A percentile compares a stretch with the other conserved stretches of the same genome.
Conservation (phyloP, 2,888 invertebrate genomes). For the Diarsia dahlii region DNA sequence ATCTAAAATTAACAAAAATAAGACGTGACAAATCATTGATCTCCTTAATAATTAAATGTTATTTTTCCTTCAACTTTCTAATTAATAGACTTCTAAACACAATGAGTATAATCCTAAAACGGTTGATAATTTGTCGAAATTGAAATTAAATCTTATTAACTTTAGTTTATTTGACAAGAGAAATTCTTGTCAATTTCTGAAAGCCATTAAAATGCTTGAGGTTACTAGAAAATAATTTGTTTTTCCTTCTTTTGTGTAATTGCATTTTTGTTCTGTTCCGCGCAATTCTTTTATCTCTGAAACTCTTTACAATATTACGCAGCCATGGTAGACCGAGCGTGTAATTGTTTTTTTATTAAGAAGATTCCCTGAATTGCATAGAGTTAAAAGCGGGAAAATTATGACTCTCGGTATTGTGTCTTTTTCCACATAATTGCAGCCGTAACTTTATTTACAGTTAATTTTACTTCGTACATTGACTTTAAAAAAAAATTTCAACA, state of each 20-base stretch:
- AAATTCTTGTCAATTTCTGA: conserved; percentile 50
- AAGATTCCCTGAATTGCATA: conserved; percentile 7
- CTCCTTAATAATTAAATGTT: conserved; percentile 25
- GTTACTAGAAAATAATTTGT: conserved; percentile 42
- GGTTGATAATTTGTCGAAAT: conserved; percentile 59
- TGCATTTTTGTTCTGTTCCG: conserved; percentile 45
- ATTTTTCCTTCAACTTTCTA: conserved; percentile 37
- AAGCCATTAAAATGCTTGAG: conserved; percentile 52
- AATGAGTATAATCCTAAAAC: conserved; percentile 51
- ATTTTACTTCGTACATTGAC: not conserved
- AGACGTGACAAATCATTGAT: not conserved
- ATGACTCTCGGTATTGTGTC: not conserved
- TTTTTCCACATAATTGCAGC: conserved; percentile 9
- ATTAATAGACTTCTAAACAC: conserved; percentile 49
- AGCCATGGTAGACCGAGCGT: conserved; percentile 20
- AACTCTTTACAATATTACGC: conserved; percentile 38
- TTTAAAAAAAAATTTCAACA: too few species aligned
- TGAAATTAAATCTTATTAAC: conserved; percentile 44
- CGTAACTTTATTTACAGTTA: not conserved
- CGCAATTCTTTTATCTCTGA: conserved; percentile 46
- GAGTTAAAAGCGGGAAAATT: conserved; percentile 32
- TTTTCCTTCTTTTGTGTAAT: conserved; percentile 56
- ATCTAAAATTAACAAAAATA: not conserved
- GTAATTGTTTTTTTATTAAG: conserved; percentile 12
- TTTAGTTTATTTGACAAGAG: conserved; percentile 50